phyloP scores from a whole-genome alignment of 2,797 vertebrate species.

The Protonibea diacanthus region DNA sequence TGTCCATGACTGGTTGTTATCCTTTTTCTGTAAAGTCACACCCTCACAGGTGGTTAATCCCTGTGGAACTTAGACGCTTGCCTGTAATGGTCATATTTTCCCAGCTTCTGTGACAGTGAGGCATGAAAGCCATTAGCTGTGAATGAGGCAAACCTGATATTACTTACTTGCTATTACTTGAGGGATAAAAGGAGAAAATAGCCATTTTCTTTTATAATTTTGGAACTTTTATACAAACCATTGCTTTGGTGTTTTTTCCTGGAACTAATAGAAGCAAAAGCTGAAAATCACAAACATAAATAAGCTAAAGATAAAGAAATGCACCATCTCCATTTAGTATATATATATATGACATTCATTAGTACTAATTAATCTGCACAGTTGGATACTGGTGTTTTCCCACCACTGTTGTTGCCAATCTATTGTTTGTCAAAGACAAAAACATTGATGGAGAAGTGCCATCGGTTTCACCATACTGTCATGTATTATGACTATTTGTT shows the following conservation, averaged over 20 bases:
- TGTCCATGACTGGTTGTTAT: conserved; percentile 59
- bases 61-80: conserved; percentile 59
- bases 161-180: conserved; percentile 8
- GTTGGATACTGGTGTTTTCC: not conserved
- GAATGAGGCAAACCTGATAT: conserved; percentile 41
- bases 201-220: not conserved
- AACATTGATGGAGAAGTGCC: not conserved
- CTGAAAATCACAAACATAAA: not conserved
- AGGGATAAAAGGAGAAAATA: not conserved
- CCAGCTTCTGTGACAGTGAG: conserved; percentile 65
- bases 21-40: conserved; percentile 61
- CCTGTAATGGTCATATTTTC: conserved; percentile 63
- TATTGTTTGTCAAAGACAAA: not conserved
- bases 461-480: conserved; percentile 23
- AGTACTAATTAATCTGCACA: conserved; percentile 1
- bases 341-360: conserved; percentile 2
- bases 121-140: conserved; percentile 69
- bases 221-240: not conserved
- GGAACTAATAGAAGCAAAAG: not conserved
- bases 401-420: not conserved
- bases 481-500: conserved; percentile 10
- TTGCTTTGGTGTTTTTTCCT: not conserved
- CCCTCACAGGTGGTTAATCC: conserved; percentile 73
- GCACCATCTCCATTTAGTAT: conserved; percentile 3
- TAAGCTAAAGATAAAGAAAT: not conserved